Percentiles rank a stretch among this genome's conserved stretches.
phyloP scores from a whole-genome alignment of 2,113 vertebrate species.

The Bagarius yarrelli region DNA sequence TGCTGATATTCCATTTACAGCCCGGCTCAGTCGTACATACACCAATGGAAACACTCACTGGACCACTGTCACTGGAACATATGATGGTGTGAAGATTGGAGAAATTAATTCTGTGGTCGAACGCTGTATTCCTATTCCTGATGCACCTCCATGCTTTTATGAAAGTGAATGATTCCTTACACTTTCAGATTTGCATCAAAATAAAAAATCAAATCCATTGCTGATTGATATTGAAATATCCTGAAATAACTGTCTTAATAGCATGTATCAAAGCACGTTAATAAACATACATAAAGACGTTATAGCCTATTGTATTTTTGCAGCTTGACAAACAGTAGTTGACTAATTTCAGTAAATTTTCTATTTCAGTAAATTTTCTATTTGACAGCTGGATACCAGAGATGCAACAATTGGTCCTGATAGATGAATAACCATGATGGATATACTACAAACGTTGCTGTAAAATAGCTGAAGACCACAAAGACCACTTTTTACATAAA shows the following conservation, averaged over 20 bases:
- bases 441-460: no score
- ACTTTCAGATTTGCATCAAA: neutral
- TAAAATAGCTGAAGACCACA: neutral
- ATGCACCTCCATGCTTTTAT: slow-evolving; percentile 49
- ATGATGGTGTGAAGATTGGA: slow-evolving; percentile 52
- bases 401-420: no score
- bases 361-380: no score
- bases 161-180: neutral
- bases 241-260: neutral
- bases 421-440: no score
- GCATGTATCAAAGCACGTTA: neutral
- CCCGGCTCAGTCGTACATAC: slow-evolving; percentile 52
- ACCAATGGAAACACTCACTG: slow-evolving; percentile 49
- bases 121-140: slow-evolving; percentile 52
- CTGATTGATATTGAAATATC: neutral
- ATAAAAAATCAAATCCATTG: neutral
- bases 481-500: neutral
- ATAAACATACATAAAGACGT: neutral
- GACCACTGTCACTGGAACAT: slow-evolving; percentile 54
- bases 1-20: slow-evolving; percentile 58
- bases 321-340: neutral
- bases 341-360: no score
- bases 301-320: neutral
- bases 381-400: no score
- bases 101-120: slow-evolving; percentile 56